These are phyloP conservation scores for Nothoprocta perdicaria DNA, from an alignment of 2,113 vertebrate species.

Conservation along the genomic window DNA sequence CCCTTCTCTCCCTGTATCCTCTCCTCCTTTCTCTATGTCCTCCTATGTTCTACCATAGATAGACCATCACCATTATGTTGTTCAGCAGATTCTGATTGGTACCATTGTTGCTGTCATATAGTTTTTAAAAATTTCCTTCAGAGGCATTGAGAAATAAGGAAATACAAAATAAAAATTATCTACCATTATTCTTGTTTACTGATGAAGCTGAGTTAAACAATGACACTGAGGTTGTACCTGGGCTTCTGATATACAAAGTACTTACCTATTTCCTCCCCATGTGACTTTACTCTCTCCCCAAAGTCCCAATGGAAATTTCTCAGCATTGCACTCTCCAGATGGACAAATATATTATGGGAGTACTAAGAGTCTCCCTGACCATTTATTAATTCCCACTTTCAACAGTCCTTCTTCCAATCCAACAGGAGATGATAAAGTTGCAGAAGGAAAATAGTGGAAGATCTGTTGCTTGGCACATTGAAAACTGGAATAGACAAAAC, in stretches of 20 bases:
- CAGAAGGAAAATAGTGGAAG: neutral
- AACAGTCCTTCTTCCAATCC: neutral
- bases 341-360: no score
- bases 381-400: neutral
- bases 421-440: neutral
- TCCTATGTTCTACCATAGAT: neutral
- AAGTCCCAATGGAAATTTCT: neutral
- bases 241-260: neutral
- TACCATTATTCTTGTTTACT: neutral
- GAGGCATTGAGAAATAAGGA: neutral
- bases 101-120: neutral
- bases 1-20: neutral
- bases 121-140: neutral
- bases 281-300: neutral
- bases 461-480: neutral
- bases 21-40: neutral
- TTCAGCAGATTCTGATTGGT: neutral
- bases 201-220: neutral
- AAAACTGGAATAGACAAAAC: slow-evolving; percentile 14
- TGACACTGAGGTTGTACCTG: neutral
- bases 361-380: neutral
- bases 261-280: neutral
- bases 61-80: neutral
- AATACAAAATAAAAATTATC: slow-evolving; percentile 3
- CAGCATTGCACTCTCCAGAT: neutral